Conservation (phyloP, 2,888 invertebrate species). For the Achlya flavicornis region DNA sequence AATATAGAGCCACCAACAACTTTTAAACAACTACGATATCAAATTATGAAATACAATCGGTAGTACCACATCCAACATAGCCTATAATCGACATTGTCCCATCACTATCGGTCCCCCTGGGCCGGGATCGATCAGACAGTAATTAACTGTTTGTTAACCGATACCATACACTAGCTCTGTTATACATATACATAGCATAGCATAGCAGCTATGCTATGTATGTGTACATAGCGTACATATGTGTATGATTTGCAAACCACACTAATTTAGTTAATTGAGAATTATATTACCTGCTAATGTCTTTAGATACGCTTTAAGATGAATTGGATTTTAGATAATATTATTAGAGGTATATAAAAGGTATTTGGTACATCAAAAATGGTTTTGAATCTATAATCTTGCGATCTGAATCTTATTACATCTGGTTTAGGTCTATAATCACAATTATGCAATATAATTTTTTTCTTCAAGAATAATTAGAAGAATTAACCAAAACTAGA, state of each 20-base stretch:
- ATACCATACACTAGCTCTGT: slow-evolving; percentile 46
- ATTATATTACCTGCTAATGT: slow-evolving; percentile 7
- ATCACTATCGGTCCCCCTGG: slow-evolving; percentile 44
- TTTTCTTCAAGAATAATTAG: no score
- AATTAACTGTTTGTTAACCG: slow-evolving; percentile 77
- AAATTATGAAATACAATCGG: no score
- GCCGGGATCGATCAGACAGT: slow-evolving; percentile 69
- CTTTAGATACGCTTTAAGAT: neutral
- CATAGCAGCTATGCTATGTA: no score
- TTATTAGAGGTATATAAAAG: no score
- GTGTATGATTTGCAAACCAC: neutral
- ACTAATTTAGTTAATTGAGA: slow-evolving; percentile 7
- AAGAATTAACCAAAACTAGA: no score
- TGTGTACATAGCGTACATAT: neutral
- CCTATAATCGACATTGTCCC: slow-evolving; percentile 25
- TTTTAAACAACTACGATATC: no score
- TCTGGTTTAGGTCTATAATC: no score
- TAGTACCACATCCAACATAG: neutral
- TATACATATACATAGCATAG: slow-evolving; percentile 17
- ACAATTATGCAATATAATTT: no score
- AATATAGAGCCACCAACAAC: no score
- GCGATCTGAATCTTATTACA: no score
- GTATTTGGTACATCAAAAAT: no score
- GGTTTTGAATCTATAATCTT: no score
- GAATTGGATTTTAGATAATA: neutral